Conservation (phyloP, 2,797 vertebrate genomes). For the Brachyalestes nurse region DNA sequence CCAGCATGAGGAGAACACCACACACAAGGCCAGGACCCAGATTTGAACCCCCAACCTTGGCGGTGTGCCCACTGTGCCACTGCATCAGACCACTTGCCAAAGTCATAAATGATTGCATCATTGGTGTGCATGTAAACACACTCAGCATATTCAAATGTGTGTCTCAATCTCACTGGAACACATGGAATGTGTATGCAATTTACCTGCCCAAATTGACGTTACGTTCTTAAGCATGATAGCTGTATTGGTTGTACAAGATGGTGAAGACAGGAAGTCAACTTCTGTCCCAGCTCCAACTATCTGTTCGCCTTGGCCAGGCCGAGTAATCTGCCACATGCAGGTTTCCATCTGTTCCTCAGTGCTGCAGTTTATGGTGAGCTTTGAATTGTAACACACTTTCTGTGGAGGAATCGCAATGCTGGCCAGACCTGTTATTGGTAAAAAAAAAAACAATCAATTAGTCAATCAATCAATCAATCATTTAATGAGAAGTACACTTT, state of each 20-base stretch:
- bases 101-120: too few species aligned
- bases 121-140: too few species aligned
- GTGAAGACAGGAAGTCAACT: constrained; percentile 14
- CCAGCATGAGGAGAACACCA: too few species aligned
- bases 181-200: neutral
- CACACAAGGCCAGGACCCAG: too few species aligned
- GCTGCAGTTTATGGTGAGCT: constrained; percentile 52
- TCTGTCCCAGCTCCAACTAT: constrained; percentile 62
- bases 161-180: too few species aligned
- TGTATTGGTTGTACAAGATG: constrained; percentile 29
- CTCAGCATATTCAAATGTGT: too few species aligned
- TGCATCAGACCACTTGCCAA: too few species aligned
- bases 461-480: too few species aligned
- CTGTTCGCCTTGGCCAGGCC: rapidly evolving
- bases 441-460: neutral
- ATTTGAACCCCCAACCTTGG: too few species aligned
- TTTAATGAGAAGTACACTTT: neutral
- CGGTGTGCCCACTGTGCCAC: too few species aligned
- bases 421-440: constrained; percentile 66
- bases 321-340: constrained; percentile 60
- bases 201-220: constrained; percentile 52
- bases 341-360: constrained; percentile 42
- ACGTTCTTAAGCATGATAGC: constrained; percentile 32
- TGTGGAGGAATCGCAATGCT: constrained; percentile 26
- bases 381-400: constrained; percentile 51